These are phyloP conservation scores for Panurus biarmicus DNA, from an alignment of 2,113 vertebrate species.

Conservation along the genomic window DNA sequence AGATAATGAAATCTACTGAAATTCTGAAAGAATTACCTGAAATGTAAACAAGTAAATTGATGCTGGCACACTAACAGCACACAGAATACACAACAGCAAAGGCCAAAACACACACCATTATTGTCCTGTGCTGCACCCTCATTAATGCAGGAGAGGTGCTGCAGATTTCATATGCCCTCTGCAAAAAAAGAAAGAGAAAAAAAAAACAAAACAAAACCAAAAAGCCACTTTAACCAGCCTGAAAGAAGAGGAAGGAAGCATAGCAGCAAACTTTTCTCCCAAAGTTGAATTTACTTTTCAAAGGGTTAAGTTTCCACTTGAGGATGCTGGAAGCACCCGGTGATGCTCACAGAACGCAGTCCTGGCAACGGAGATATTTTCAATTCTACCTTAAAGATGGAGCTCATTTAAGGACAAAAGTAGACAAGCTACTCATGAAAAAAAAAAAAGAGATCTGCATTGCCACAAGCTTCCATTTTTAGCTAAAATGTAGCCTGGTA, in stretches of 20 bases:
- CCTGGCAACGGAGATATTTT: neutral
- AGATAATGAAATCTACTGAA: neutral
- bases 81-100: neutral
- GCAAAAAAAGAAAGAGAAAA: constrained; percentile 23
- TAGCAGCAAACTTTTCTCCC: neutral
- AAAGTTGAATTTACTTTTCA: neutral
- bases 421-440: neutral
- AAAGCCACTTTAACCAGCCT: constrained; percentile 22
- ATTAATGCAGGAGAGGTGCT: constrained; percentile 36
- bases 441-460: neutral
- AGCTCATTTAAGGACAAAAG: constrained; percentile 2
- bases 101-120: constrained; percentile 26
- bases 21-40: constrained; percentile 11
- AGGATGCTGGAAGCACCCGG: neutral
- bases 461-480: constrained; percentile 40
- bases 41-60: constrained; percentile 15
- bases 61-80: constrained; percentile 1
- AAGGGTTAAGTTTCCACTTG: neutral
- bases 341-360: neutral
- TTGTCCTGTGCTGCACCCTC: constrained; percentile 40
- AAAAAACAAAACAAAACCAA: neutral
- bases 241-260: neutral
- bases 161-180: constrained; percentile 41
- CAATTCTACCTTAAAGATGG: neutral
- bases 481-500: constrained; percentile 21